Base-by-base conservation (phyloP, 2,797 vertebrate species). In the Sebastes wilsoni region DNA sequence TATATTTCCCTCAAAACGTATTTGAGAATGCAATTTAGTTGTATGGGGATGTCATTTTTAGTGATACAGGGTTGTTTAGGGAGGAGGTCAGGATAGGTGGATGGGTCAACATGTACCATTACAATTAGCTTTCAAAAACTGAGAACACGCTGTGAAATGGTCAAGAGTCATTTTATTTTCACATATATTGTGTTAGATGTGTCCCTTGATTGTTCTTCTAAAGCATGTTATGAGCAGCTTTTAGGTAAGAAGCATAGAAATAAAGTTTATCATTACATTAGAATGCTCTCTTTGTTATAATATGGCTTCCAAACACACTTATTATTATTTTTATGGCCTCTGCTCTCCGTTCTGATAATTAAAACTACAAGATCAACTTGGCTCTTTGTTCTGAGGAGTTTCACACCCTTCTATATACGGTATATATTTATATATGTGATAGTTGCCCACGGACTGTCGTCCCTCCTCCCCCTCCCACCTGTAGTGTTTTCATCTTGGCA, bases 401-500 rank as follows among this genome's bases (percentile, higher is more conserved):
- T 83, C 77, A 85, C 80, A 58, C 80, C 22, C 70, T 64, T 49
- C 68, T 69, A 58, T 32, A 60, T 10, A 52, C 67, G 20, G 36
- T 61, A 25, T 60, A 46, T 46, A 46, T 30, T 25, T 61, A 28
- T 64, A 36, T 71, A 66, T 80, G 67, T 70, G 79, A 65, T 56
- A 73, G 52, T 34, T 78, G 55, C 76, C 70, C 67, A 80, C 64
- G 5, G 60, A 54, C 67, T 54, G 72, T 60, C n/a, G n/a, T n/a
- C 23, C n/a, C 65, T 55, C 64, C 79, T 30, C 61, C 64, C 66
- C 30, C 68, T 80, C 69, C 79, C 82, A 77, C 88, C 79, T 87
- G 76, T 84, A 71, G 82, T 34, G 13, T 69, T 79, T 66, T 80
- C 77, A 76, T 84, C 59, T 90, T 89, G 87, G 87, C 89, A 85